Evolutionary conservation across 1,140 invertebrate species (phyloP).

Genomic region (Dryas iulia): DNA sequence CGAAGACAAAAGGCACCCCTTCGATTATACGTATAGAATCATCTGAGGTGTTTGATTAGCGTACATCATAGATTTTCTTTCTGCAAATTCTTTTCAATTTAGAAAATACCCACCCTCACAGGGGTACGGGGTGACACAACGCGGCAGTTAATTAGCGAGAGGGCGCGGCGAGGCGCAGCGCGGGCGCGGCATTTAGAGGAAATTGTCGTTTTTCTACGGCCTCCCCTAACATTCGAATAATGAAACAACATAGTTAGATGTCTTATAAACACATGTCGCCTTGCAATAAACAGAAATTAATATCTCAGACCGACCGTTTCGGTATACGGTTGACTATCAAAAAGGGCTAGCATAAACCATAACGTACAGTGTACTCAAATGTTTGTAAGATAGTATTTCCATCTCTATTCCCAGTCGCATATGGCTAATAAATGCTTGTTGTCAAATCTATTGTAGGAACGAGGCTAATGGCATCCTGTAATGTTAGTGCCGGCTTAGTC

Average conservation of each 20-base stretch:
- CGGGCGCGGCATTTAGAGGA: constrained; percentile 76
- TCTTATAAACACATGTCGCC: constrained; percentile 72
- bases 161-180: constrained; percentile 76
- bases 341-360: constrained; percentile 39
- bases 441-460: constrained; percentile 20
- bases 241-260: constrained; percentile 72
- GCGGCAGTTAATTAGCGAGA: constrained; percentile 77
- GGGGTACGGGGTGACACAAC: constrained; percentile 78
- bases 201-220: constrained; percentile 79
- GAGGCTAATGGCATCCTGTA: constrained; percentile 37
- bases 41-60: constrained; percentile 1
- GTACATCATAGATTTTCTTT: constrained; percentile 13
- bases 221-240: constrained; percentile 71
- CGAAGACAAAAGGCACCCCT: constrained; percentile 4
- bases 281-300: constrained; percentile 73
- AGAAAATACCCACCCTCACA: constrained; percentile 61
- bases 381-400: not conserved
- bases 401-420: not conserved
- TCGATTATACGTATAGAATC: not conserved
- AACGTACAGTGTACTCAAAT: constrained; percentile 13
- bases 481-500: constrained; percentile 31
- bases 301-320: constrained; percentile 45
- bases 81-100: constrained; percentile 39
- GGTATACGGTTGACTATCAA: constrained; percentile 42
- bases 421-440: constrained; percentile 2